Evolutionary conservation across 1,140 invertebrate genomes (phyloP), one percentile per base, ranked within the genome.

Genomic region (Papilio polytes): DNA sequence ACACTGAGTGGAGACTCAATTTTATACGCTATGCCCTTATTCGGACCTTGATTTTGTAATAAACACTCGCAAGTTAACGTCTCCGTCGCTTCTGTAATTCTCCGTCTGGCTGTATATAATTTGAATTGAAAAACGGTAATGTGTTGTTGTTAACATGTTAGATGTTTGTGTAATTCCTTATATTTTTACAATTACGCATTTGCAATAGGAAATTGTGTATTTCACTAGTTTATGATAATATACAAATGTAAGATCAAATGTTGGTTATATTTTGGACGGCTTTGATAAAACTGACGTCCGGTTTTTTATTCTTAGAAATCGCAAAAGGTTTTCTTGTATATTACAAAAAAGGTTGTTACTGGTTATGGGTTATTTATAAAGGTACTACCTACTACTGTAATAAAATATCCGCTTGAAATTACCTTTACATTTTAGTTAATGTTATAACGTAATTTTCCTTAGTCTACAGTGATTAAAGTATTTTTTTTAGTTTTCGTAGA

Each of bases 1-100:
- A 84, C 84, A 83, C 84, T 76, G 56, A 41, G 56, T 22, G 56
- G 48, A 36, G 70, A 31, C 72, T 74, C 36, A 51, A 82, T 80
- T 85, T 83, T 82, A 81, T 82, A 82, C 80, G 79, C 73, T 59
- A 80, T 84, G 84, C 83, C 88, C 87, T 85, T 89, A 86, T 87
- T 86, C 84, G 89, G 88, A 81, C 15, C 81, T 79, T 48, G 77
- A 44, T 78, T 78, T 78, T 78, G 53, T 63, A 78, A 63, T 63
- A 66, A 63, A 59, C 77, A 51, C n/a, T 76, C 20, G 13, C 26
- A 76, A 13, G n/a, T 22, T 15, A 48, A 46, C 22, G 20, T 76
- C 44, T 26, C 12, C 10, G 72, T 48, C 46, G 12, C 63, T 31
- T 70, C 63, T 70, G 22, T 36, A 70, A 70, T 26, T 31, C 10